Percentiles rank a stretch among this genome's conserved stretches.
phyloP scores from a whole-genome alignment of 1,140 invertebrate genomes.

The Halotydeus destructor region DNA sequence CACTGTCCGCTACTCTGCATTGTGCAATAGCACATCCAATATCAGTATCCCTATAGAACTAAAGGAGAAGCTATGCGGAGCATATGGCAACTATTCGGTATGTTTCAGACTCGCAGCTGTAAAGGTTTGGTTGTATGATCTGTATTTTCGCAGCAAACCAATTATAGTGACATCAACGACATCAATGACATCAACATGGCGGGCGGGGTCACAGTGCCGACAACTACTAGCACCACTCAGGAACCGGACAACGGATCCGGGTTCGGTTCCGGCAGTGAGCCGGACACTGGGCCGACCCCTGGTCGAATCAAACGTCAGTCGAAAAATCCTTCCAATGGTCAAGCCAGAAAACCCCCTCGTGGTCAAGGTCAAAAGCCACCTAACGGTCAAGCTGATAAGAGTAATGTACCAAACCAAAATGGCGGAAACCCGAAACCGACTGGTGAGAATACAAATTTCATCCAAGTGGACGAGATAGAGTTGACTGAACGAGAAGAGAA shows the following conservation, averaged over 20 bases:
- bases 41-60: conserved; percentile 12
- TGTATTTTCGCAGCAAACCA: not conserved
- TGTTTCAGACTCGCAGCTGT: too few species aligned
- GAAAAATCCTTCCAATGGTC: too few species aligned
- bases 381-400: too few species aligned
- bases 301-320: not conserved
- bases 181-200: conserved; percentile 1
- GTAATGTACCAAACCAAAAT: too few species aligned
- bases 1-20: conserved; percentile 18
- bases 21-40: conserved; percentile 13
- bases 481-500: conserved; percentile 15
- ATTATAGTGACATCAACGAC: not conserved
- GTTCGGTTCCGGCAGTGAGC: too few species aligned
- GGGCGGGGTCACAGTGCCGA: not conserved
- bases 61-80: conserved; percentile 14
- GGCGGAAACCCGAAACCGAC: too few species aligned
- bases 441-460: too few species aligned
- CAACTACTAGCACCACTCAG: not conserved
- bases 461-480: conserved; percentile 12
- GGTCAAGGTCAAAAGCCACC: too few species aligned
- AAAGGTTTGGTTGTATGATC: too few species aligned
- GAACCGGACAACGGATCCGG: too few species aligned
- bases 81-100: too few species aligned
- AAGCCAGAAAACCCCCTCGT: too few species aligned
- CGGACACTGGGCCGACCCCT: conserved; percentile 3